phyloP scores from a whole-genome alignment of 1,140 invertebrate species.

The Planococcus citri region DNA sequence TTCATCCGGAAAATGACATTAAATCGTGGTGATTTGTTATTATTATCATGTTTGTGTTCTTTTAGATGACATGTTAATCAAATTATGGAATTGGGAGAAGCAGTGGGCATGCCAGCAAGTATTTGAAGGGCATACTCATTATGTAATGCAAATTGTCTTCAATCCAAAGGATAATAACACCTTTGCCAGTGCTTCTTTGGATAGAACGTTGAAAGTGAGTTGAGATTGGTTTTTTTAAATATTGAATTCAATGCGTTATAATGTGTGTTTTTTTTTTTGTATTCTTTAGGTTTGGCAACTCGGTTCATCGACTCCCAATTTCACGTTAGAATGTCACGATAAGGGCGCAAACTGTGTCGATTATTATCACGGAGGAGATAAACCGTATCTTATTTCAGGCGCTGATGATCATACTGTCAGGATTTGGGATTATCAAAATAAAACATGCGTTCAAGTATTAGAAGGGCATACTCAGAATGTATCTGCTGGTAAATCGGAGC shows the following conservation, averaged over 20 bases:
- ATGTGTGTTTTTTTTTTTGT: background rate
- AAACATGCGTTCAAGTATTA: constrained; percentile 96
- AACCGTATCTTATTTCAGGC: constrained; percentile 97
- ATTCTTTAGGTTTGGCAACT: constrained; percentile 76
- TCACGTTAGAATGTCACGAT: constrained; percentile 96
- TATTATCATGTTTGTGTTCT: constrained; percentile 29
- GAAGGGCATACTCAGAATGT: constrained; percentile 97
- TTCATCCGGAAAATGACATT: constrained; percentile 8
- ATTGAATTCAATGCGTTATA: background rate
- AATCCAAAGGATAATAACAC: constrained; percentile 99
- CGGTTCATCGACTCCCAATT: constrained; percentile 92
- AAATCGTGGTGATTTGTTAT: background rate
- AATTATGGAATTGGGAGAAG: constrained; percentile 99
- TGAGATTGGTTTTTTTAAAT: constrained; percentile 20
- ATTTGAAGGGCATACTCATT: constrained; percentile 97
- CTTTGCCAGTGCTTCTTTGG: constrained; percentile 97
- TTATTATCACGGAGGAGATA: constrained; percentile 99
- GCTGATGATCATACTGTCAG: constrained; percentile 95
- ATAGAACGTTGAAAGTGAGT: constrained; percentile 85
- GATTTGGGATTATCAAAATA: constrained; percentile 99
- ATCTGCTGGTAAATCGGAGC: constrained; percentile 41
- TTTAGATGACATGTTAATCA: constrained; percentile 96
- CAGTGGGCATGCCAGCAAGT: constrained; percentile 94
- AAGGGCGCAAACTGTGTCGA: constrained; percentile 99
- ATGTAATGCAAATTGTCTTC: constrained; percentile 99